Evolutionary conservation across 2,888 invertebrate genomes (phyloP).

Genomic region (Atherix ibis): DNA sequence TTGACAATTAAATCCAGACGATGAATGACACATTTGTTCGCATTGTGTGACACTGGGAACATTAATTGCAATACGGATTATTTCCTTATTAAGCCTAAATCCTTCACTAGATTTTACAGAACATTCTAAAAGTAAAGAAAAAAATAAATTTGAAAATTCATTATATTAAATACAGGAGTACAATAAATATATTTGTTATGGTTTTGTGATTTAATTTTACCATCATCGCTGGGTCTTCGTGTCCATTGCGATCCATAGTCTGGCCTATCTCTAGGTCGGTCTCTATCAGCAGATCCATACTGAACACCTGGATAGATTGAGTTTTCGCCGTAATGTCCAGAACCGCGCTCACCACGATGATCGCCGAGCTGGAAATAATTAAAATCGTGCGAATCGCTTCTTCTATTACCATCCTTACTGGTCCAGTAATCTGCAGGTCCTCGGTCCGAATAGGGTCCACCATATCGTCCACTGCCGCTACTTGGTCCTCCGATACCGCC

Average conservation of each 20-base stretch:
- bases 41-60: conserved; percentile 59
- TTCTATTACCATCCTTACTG: conserved; percentile 28
- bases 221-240: conserved; percentile 31
- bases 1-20: conserved; percentile 53
- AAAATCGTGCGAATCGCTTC: conserved; percentile 26
- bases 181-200: too few relatives aligned
- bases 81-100: conserved; percentile 52
- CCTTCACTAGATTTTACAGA: conserved; percentile 59
- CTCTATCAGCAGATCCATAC: conserved; percentile 19
- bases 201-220: conserved; percentile 17
- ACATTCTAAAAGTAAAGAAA: conserved; percentile 40
- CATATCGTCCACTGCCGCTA: conserved; percentile 45
- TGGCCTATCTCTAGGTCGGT: conserved; percentile 17
- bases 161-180: not conserved
- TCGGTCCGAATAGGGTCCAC: conserved; percentile 25
- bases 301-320: conserved; percentile 35
- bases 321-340: conserved; percentile 22
- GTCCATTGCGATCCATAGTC: conserved; percentile 31
- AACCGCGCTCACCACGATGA: conserved; percentile 28
- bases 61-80: conserved; percentile 46
- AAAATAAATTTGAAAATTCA: conserved; percentile 1
- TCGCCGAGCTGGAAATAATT: conserved; percentile 32
- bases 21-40: conserved; percentile 55
- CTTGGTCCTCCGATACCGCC: too few relatives aligned
- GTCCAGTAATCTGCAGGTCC: conserved; percentile 38